These are phyloP conservation scores for Cryptophagus acutangulus DNA, from an alignment of 2,888 invertebrate species.

Conservation along the genomic window DNA sequence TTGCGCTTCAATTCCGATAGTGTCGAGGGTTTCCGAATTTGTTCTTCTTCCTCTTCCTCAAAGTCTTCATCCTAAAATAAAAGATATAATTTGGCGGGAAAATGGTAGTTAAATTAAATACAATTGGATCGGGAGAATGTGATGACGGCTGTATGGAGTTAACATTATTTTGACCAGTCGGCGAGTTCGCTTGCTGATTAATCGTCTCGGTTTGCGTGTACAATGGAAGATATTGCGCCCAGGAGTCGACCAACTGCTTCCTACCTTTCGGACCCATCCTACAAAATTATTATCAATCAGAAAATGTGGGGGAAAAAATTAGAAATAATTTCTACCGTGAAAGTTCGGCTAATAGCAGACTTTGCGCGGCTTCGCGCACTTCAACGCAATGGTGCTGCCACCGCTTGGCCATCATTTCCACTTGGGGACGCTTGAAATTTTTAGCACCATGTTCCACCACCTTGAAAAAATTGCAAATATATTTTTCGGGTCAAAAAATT, in stretches of 20 bases:
- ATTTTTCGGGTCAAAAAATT: constrained; percentile 6
- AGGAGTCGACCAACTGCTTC: constrained; percentile 87
- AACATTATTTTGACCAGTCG: constrained; percentile 49
- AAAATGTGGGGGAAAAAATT: constrained; percentile 9
- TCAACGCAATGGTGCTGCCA: constrained; percentile 99
- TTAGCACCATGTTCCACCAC: constrained; percentile 59
- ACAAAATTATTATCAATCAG: constrained; percentile 15
- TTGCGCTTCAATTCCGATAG: constrained; percentile 83
- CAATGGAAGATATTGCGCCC: constrained; percentile 92
- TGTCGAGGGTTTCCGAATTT: constrained; percentile 80
- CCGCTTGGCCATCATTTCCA: constrained; percentile 93
- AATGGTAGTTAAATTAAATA: constrained; percentile 20
- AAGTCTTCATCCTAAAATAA: constrained; percentile 65
- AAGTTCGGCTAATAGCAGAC: constrained; percentile 88
- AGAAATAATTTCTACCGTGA: constrained; percentile 30
- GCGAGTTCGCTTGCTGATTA: constrained; percentile 58
- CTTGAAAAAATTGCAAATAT: constrained; percentile 21
- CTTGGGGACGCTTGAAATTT: constrained; percentile 88
- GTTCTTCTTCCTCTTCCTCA: constrained; percentile 81
- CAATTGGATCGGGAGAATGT: constrained; percentile 32
- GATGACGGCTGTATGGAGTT: constrained; percentile 18
- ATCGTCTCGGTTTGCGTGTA: constrained; percentile 78
- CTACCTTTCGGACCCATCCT: constrained; percentile 86
- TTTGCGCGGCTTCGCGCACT: constrained; percentile 95
- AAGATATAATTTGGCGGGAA: too few species aligned